A percentile compares a stretch with the other conserved stretches of the same genome.
Evolutionary conservation across 2,797 vertebrate genomes (phyloP).

Genomic region (Holocentrus rufus): DNA sequence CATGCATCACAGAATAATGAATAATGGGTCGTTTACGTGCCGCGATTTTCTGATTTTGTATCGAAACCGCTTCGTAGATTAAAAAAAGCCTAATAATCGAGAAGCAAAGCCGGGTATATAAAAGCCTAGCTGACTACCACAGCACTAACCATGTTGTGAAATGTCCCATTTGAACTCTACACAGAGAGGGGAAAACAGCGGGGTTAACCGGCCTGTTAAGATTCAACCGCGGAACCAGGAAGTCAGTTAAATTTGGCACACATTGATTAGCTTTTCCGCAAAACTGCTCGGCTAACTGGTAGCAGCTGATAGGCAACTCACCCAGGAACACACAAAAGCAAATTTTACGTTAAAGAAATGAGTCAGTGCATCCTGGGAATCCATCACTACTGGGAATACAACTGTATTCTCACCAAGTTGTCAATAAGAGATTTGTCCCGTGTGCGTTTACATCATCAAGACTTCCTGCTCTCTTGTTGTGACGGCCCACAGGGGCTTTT

Average conservation of each 20-base stretch:
- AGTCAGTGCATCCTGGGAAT: too few species aligned
- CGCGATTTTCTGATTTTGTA: background rate
- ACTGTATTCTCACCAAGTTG: constrained; percentile 11
- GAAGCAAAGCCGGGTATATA: background rate
- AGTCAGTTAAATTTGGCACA: background rate
- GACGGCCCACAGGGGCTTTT: background rate
- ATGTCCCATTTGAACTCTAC: constrained; percentile 7
- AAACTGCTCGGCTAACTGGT: background rate
- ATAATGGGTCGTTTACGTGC: too few species aligned
- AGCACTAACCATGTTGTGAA: background rate
- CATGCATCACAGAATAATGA: background rate
- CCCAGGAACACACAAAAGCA: too few species aligned
- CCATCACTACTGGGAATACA: background rate
- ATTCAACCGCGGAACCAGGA: constrained; percentile 15
- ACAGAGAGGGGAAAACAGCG: background rate
- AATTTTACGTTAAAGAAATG: too few species aligned
- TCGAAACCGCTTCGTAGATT: background rate
- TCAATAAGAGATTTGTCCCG: constrained; percentile 5
- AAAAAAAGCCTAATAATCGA: background rate
- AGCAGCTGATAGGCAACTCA: too few species aligned
- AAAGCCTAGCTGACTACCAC: background rate
- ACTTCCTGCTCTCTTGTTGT: constrained; percentile 8
- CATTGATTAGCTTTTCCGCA: background rate
- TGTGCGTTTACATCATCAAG: constrained; percentile 14
- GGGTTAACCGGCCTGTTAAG: background rate